A percentile compares a stretch with the other conserved stretches of the same genome.
phyloP scores from a whole-genome alignment of 2,797 vertebrate species.

The Pachyuromys duprasi region DNA sequence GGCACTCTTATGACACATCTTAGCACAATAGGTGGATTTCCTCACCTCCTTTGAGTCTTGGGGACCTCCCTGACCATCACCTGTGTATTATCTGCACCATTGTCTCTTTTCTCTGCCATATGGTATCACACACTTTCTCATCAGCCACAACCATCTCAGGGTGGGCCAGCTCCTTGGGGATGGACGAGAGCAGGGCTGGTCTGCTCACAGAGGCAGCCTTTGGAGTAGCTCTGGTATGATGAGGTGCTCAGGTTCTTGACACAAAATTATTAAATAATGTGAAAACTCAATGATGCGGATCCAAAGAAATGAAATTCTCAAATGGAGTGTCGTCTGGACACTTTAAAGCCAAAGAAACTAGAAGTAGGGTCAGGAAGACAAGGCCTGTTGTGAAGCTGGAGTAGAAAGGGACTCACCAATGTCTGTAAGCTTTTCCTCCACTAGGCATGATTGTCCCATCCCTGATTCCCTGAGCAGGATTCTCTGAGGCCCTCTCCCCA shows the following conservation, averaged over 20 bases:
- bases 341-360: neutral
- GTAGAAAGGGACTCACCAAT: rapidly evolving
- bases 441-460: neutral
- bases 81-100: rapidly evolving
- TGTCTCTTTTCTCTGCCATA: neutral
- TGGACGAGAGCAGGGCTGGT: neutral
- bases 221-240: rapidly evolving
- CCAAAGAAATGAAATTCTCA: neutral
- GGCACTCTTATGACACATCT: rapidly evolving
- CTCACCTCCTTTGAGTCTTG: neutral
- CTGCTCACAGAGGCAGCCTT: rapidly evolving
- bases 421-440: neutral
- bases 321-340: neutral
- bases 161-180: rapidly evolving
- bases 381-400: too few species aligned
- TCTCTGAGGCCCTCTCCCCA: neutral
- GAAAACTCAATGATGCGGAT: neutral
- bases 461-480: neutral
- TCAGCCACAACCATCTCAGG: neutral
- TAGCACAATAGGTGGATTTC: neutral
- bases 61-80: neutral
- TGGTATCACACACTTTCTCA: neutral
- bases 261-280: neutral
- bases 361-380: neutral
- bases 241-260: neutral